Percentiles rank a stretch among this genome's conserved stretches.
Evolutionary conservation across 2,888 invertebrate species (phyloP).

Genomic region (Cheilosia soror): DNA sequence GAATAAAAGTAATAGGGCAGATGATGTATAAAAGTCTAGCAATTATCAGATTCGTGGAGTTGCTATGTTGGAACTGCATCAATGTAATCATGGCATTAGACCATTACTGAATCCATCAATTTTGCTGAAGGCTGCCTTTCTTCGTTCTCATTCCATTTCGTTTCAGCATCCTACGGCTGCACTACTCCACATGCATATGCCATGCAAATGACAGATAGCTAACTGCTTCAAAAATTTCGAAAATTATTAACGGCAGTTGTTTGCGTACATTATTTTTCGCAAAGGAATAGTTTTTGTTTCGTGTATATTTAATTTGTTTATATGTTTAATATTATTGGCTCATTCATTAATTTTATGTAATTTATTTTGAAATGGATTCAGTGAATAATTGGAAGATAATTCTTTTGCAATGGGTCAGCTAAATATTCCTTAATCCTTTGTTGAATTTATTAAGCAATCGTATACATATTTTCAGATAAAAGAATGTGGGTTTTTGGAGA

Average conservation of each 20-base stretch:
- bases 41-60: too few species aligned
- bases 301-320: constrained; percentile 26
- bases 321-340: constrained; percentile 19
- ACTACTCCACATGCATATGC: background rate
- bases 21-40: too few species aligned
- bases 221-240: constrained; percentile 21
- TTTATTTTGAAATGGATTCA: constrained; percentile 76
- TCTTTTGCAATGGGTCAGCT: constrained; percentile 79
- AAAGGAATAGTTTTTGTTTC: constrained; percentile 1
- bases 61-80: too few species aligned
- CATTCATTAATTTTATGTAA: constrained; percentile 9
- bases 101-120: too few species aligned
- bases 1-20: too few species aligned
- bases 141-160: background rate
- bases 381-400: constrained; percentile 78
- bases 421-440: background rate
- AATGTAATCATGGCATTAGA: too few species aligned
- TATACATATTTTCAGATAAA: constrained; percentile 76
- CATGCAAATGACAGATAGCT: constrained; percentile 38
- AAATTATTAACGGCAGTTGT: constrained; percentile 44
- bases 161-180: background rate
- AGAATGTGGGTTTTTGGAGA: constrained; percentile 78
- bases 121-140: background rate
- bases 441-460: background rate
- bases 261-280: background rate